Evolutionary conservation across 64 coral and sea anemone species (phyloP).

Genomic region (Cladopsammia gracilis): DNA sequence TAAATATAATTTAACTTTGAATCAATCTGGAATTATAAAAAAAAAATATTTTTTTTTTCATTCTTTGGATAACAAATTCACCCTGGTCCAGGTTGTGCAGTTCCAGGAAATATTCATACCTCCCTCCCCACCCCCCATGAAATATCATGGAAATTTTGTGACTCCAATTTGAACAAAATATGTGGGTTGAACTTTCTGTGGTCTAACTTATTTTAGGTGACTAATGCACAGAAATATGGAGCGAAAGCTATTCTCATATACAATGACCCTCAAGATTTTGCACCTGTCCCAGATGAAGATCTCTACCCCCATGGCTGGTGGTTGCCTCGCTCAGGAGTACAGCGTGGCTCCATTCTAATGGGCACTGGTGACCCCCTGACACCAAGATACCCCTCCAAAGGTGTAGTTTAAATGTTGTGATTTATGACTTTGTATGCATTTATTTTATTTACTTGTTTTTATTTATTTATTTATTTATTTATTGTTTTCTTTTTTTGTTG

Average conservation of each 20-base stretch:
- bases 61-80: too few species aligned
- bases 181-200: neutral
- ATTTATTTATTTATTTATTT: too few species aligned
- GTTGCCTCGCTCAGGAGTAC: conserved; percentile 89
- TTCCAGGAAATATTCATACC: too few species aligned
- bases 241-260: conserved; percentile 88
- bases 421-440: neutral
- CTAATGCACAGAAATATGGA: conserved; percentile 83
- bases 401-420: neutral
- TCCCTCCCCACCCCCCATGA: too few species aligned
- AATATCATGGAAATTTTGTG: too few species aligned
- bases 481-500: too few species aligned
- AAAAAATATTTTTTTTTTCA: too few species aligned
- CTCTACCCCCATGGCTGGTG: conserved; percentile 94
- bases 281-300: conserved; percentile 84
- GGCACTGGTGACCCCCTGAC: conserved; percentile 94
- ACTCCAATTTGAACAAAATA: too few species aligned
- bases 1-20: too few species aligned
- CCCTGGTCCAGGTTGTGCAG: too few species aligned
- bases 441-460: too few species aligned
- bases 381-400: conserved; percentile 92
- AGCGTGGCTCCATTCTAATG: conserved; percentile 90
- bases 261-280: conserved; percentile 93
- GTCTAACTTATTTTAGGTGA: conserved; percentile 68
- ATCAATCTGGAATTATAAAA: too few species aligned